Evolutionary conservation across 2,888 invertebrate species (phyloP).

Genomic region (Brachyptera putata): DNA sequence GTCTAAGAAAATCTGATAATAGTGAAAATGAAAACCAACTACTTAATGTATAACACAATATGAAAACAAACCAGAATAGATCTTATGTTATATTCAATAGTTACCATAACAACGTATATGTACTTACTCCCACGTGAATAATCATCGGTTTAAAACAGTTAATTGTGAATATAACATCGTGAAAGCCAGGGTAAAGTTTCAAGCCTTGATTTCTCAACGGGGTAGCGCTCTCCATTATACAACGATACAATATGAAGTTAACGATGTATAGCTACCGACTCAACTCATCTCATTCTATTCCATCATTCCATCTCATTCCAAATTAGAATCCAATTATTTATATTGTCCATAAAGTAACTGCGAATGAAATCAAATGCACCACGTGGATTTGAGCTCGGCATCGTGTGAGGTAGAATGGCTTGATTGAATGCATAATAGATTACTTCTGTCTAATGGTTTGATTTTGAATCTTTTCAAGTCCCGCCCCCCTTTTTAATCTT

Average conservation of each 20-base stretch:
- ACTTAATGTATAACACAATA: too few species aligned
- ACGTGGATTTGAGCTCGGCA: too few species aligned
- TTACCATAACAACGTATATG: too few species aligned
- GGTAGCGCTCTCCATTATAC: not conserved
- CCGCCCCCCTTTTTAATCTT: not conserved
- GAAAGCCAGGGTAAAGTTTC: too few species aligned
- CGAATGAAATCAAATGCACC: too few species aligned
- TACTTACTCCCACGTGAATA: too few species aligned
- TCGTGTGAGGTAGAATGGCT: slow-evolving; percentile 11
- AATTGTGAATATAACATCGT: too few species aligned
- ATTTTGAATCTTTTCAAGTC: slow-evolving; percentile 1
- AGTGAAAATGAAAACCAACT: too few species aligned
- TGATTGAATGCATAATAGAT: slow-evolving; percentile 21
- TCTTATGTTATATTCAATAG: too few species aligned
- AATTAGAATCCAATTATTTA: slow-evolving; percentile 17
- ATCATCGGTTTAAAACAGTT: too few species aligned
- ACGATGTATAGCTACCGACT: not conserved
- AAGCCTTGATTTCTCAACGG: slow-evolving; percentile 10
- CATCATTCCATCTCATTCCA: not conserved
- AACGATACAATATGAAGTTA: slow-evolving; percentile 8
- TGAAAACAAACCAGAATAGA: too few species aligned
- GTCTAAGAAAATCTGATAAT: too few species aligned
- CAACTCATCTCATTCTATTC: not conserved
- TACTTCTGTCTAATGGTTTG: slow-evolving; percentile 17
- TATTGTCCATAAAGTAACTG: not conserved